Percentiles rank a stretch among this genome's conserved stretches.
Evolutionary conservation across 1,140 invertebrate species (phyloP).

Genomic region (Drosophila micromelanica): DNA sequence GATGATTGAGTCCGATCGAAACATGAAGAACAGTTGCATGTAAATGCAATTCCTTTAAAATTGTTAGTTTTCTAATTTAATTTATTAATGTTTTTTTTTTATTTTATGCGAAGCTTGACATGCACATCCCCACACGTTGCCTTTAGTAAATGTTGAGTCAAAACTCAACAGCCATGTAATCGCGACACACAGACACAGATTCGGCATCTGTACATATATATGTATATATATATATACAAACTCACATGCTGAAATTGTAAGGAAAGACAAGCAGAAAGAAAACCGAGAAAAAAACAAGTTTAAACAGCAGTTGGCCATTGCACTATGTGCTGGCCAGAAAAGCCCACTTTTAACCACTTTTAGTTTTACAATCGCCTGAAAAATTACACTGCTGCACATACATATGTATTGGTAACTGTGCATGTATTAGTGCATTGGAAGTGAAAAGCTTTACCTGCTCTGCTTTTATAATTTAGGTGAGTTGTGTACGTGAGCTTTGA

Average conservation of each 20-base stretch:
- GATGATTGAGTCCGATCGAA: too few relatives aligned
- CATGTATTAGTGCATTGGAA: slow-evolving; percentile 1
- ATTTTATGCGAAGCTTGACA: neutral
- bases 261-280: slow-evolving; percentile 13
- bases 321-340: neutral
- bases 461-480: neutral
- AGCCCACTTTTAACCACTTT: too few relatives aligned
- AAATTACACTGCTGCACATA: too few relatives aligned
- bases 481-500: neutral
- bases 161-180: slow-evolving; percentile 5
- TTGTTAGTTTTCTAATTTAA: too few relatives aligned
- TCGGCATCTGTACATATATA: slow-evolving; percentile 2
- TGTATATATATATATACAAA: neutral
- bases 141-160: slow-evolving; percentile 4
- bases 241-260: neutral
- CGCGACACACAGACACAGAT: slow-evolving; percentile 17
- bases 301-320: neutral
- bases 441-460: neutral
- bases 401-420: neutral
- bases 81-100: too few relatives aligned
- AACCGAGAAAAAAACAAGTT: slow-evolving; percentile 15
- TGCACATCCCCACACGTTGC: neutral
- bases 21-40: too few relatives aligned
- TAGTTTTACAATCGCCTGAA: too few relatives aligned
- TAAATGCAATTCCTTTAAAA: too few relatives aligned